Percentiles rank a stretch among this genome's conserved stretches.
Evolutionary conservation across 2,797 vertebrate species (phyloP).

Genomic region (Molossus molossus): DNA sequence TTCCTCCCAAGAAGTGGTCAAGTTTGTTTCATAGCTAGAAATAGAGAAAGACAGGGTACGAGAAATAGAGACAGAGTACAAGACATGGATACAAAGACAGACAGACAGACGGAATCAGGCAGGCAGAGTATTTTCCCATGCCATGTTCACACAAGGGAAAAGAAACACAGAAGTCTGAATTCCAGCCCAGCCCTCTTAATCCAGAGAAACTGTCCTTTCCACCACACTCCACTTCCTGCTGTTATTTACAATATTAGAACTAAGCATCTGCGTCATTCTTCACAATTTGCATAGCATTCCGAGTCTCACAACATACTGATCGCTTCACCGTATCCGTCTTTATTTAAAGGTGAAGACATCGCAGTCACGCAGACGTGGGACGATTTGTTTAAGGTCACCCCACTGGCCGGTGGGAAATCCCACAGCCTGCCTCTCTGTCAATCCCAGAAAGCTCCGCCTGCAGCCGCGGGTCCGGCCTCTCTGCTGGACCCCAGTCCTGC

Average conservation of each 20-base stretch:
- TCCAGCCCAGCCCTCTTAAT: neutral
- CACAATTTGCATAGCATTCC: neutral
- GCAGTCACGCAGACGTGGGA: neutral
- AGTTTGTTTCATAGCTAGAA: neutral
- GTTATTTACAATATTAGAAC: constrained; percentile 2
- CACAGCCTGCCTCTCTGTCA: neutral
- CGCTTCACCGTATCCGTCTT: neutral
- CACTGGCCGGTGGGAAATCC: neutral
- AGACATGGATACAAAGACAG: neutral
- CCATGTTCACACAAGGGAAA: neutral
- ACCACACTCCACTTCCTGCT: neutral
- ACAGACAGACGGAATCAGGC: neutral
- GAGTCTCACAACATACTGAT: neutral
- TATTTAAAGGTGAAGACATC: constrained; percentile 62
- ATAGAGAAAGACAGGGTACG: neutral
- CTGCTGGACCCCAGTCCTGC: neutral
- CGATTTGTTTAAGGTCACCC: neutral
- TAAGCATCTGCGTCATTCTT: neutral
- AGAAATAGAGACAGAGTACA: neutral
- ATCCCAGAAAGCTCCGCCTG: neutral
- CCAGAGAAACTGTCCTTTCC: neutral
- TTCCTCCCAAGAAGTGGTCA: neutral
- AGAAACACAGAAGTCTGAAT: neutral
- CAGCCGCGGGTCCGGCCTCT: neutral
- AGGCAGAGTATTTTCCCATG: neutral